Evolutionary conservation across 2,888 invertebrate genomes (phyloP), one percentile per base, ranked within the genome.

Genomic region (Heliconius erato): DNA sequence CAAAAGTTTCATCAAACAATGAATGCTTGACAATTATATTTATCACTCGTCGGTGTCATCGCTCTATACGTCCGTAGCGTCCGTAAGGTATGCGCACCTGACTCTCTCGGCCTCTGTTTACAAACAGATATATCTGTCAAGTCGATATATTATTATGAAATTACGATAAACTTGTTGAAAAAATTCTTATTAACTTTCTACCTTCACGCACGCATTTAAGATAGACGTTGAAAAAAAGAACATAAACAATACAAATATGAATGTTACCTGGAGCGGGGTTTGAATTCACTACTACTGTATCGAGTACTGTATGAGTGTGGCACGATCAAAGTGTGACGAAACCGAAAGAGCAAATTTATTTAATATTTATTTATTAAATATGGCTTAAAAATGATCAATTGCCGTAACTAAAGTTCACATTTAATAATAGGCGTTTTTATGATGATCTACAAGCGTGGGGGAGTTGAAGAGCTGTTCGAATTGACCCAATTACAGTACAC

Each of bases 401-500:
- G 63, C 9, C n/a, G n/a, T 63, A 63, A n/a, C n/a, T 11, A n/a
- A 63, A 63, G 11, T 12, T n/a, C 2, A 54, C 23, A 7, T 23
- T 54, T 54, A 54, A 54, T 54, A 54, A 54, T 23, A 54, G 54
- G 7, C 0, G 54, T 12, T 65, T 65, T 65, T 26, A n/a, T 26
- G 63, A 65, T 4, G 2, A 63, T 3, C 12, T 16, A 67, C 26
- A 67, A 67, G 2, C 26, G 6, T 16, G 26, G 67, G 28, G 67
- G 28, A 67, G 67, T 9, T 26, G n/a, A 40, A 26, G 14, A 6
- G 44, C n/a, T 26, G 16, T 44, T 28, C 19, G 14, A 72, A 63
- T 9, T 63, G 63, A 40, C 9, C 63, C 63, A 59, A 76, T 63
- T 76, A 63, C 63, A 76, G 7, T 76, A 35, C 76, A 76, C 63